A percentile compares a stretch with the other conserved stretches of the same genome.
Evolutionary conservation across 2,888 invertebrate genomes (phyloP).

Genomic region (Sminthurinus aureus): DNA sequence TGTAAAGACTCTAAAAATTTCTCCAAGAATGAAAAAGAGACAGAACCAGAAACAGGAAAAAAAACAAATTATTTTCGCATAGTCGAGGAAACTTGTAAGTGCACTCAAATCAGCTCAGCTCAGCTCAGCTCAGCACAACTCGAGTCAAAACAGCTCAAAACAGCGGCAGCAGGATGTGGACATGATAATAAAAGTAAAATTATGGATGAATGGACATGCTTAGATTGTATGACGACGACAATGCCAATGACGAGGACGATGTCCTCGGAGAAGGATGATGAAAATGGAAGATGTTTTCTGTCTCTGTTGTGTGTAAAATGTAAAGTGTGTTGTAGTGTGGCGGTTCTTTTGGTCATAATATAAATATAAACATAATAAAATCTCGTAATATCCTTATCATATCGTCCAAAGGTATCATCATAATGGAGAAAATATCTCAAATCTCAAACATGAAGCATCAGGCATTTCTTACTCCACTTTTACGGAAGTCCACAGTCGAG

Average conservation of each 20-base stretch:
- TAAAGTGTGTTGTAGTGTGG: neutral
- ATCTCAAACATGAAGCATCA: neutral
- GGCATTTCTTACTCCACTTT: neutral
- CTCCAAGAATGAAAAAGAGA: neutral
- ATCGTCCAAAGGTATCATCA: too few species aligned
- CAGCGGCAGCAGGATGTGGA: conserved; percentile 38
- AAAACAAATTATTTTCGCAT: neutral
- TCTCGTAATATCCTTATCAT: too few species aligned
- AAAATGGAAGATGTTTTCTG: neutral
- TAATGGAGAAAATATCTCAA: neutral
- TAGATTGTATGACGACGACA: neutral
- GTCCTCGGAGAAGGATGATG: conserved; percentile 44
- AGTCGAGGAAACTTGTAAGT: conserved; percentile 1
- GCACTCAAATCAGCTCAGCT: neutral
- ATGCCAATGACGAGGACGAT: conserved; percentile 11
- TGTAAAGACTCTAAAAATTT: neutral
- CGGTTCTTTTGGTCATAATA: neutral
- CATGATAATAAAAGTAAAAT: conserved; percentile 44
- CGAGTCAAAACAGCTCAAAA: too few species aligned
- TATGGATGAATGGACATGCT: conserved; percentile 38
- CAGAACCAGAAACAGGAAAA: neutral
- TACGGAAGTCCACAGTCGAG: neutral
- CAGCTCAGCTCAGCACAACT: too few species aligned
- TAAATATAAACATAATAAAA: too few species aligned
- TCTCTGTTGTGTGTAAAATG: neutral